Evolutionary conservation across 23 tunicate genomes (phyloP), one percentile per base, ranked within the genome.

Genomic region (Ciona savignyi): DNA sequence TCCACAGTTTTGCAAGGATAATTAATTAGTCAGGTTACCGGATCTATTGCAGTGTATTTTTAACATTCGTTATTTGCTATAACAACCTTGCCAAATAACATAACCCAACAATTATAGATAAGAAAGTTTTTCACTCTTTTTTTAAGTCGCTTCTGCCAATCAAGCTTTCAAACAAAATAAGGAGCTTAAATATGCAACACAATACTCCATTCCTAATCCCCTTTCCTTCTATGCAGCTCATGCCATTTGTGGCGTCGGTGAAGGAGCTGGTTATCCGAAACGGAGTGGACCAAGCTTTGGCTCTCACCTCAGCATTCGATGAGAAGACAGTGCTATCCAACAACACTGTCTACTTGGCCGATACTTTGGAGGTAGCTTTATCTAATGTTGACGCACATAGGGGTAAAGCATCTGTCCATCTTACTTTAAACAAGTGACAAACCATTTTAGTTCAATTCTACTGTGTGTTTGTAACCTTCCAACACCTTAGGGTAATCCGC

Each of bases 191-290:
- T 49, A 20, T 49, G 19, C 15, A 49, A 11, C 15, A 11, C 20
- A 11, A 11, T 49, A 49, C 15, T 19, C 9, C 11, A 9, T 25
- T 65, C 20, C 20, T 11, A 49, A 9, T n/a, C 11, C 11, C 23
- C 23, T n/a, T 68, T 20, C 23, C 29, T 75, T 66, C 32, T 4
- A 15, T 72, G 4, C 22, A 88, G 96, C 83, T 89, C 23, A 94
- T 94, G 99, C 99, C 99, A 0, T 94, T 87, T 33, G 93, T 94
- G 23, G 95, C 84, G 23, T 27, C 85, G 21, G 79, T 94, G 30
- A 94, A 87, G 63, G 99, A 87, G 33, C 70, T 60, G 19, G 81
- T 70, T 4, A 66, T 75, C 20, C 30, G 51, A 4, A 74, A 33
- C 29, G 79, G 88, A 25, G 86, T 65, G 4, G 96, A 89, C 42